These are phyloP conservation scores for Stictonetta naevosa DNA, from an alignment of 2,113 vertebrate species.

Conservation along the genomic window DNA sequence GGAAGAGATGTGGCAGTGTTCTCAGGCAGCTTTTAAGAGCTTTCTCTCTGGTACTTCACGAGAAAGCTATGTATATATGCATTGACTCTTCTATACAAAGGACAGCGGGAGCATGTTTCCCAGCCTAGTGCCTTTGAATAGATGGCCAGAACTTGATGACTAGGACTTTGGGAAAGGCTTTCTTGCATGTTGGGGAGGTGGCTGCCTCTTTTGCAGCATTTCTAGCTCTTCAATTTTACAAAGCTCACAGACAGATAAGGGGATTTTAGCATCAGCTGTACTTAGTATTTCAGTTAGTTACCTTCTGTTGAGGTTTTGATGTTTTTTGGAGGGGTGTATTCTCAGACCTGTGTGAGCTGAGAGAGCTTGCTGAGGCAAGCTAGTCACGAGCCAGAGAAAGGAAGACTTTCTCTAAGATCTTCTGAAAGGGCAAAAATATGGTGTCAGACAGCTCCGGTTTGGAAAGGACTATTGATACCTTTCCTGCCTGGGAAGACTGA, in stretches of 20 bases:
- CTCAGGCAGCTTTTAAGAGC: not conserved
- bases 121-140: not conserved
- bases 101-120: not conserved
- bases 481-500: not conserved
- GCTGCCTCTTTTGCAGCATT: not conserved
- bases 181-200: rapidly evolving
- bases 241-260: not conserved
- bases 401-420: not conserved
- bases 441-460: not conserved
- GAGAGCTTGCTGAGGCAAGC: not conserved
- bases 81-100: not conserved
- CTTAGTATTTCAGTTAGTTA: not conserved
- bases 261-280: not conserved
- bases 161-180: not conserved
- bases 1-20: not conserved
- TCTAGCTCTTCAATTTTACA: not conserved
- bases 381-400: not conserved
- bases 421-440: not conserved
- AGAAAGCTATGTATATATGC: not conserved
- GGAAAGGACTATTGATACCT: not conserved
- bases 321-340: not conserved
- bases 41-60: not conserved
- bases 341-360: not conserved
- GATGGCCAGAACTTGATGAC: not conserved
- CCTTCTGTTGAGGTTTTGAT: not conserved